Conservation (phyloP, 2,888 invertebrate species). For the Leucophenga montana region DNA sequence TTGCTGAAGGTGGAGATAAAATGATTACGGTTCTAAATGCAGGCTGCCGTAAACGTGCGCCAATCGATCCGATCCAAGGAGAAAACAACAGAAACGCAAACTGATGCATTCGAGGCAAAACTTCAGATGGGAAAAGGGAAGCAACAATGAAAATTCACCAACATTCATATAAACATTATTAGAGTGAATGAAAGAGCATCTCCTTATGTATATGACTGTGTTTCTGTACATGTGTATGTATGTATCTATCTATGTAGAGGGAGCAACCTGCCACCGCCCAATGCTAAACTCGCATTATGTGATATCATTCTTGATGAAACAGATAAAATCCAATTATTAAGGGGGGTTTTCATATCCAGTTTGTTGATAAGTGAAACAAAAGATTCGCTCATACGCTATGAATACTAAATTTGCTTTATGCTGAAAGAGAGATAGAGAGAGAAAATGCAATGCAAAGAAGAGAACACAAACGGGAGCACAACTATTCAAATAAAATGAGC, state of each 20-base stretch:
- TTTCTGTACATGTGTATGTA: too few species aligned
- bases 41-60: constrained; percentile 15
- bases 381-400: constrained; percentile 73
- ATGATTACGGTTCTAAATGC: constrained; percentile 29
- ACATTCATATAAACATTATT: constrained; percentile 17
- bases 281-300: constrained; percentile 63
- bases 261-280: constrained; percentile 28
- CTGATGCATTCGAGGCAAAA: not conserved
- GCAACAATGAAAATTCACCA: constrained; percentile 10
- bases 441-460: constrained; percentile 26
- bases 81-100: not conserved
- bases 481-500: not conserved
- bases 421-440: constrained; percentile 31
- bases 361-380: constrained; percentile 69
- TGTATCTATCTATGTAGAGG: not conserved
- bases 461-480: constrained; percentile 5
- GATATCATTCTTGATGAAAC: constrained; percentile 73
- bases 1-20: not conserved
- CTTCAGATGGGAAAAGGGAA: not conserved
- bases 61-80: not conserved
- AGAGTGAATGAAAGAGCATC: not conserved
- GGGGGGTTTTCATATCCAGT: constrained; percentile 65
- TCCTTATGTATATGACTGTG: not conserved
- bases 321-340: constrained; percentile 74
- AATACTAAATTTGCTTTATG: constrained; percentile 67